Evolutionary conservation across 2,113 vertebrate species (phyloP), one percentile per base, ranked within the genome.

Genomic region (Rhynchomys soricoides): DNA sequence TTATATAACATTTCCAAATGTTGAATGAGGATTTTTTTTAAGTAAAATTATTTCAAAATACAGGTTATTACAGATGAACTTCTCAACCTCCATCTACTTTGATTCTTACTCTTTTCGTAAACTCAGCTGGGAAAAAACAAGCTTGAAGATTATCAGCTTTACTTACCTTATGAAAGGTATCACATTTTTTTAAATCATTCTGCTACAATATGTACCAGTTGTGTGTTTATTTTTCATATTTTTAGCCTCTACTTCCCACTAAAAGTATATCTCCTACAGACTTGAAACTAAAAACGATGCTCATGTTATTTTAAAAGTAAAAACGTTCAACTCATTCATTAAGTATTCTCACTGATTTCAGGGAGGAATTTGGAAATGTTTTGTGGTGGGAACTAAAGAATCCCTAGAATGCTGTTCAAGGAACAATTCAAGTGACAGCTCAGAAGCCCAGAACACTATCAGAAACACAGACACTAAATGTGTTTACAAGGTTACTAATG

Each of bases 61-160:
- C 22, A 68, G 19, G 22, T 37, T n/a, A n/a, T 26, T n/a, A 48
- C 40, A 11, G 1, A 1, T 0, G 8, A 45, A 5, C 17, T 9
- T 37, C 34, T n/a, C 68, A 10, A 21, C 34, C 6, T 43, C 37
- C 64, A 40, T 26, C 64, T 73, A 13, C 50, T 68, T 59, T 3
- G 43, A 16, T 92, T 62, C 31, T 26, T 21, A 3, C 31, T 52
- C 29, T 48, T 83, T 40, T 50, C 21, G 48, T n/a, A 81, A 71
- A 40, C 70, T 48, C 10, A 16, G 22, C 26, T 43, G 22, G 21
- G 34, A 45, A 85, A 57, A 43, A 83, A 62, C 5, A 68, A 62
- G 13, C 3, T n/a, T 82, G 17, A 45, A 52, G 64, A 26, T 57
- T 17, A 22, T 0, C 21, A 19, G 3, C 7, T n/a, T n/a, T 45